Evolutionary conservation across 92 coral and sea anemone species (phyloP), one percentile per base, ranked within the genome.

Genomic region (Desmophyllum pertusum): DNA sequence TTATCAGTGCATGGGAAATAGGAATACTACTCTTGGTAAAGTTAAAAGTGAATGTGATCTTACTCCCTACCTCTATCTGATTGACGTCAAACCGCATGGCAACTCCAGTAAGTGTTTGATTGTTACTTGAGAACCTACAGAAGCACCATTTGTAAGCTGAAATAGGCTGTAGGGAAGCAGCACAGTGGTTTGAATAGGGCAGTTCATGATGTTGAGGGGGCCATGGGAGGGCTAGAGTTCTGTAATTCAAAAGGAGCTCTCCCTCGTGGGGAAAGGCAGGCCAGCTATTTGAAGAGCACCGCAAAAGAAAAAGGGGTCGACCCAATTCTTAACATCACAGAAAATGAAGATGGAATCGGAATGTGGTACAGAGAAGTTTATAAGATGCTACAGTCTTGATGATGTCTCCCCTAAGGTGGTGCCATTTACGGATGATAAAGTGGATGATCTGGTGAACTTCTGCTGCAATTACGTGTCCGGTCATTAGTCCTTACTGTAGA

Each of bases 381-480:
- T 88, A 15, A 11, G 88, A 45, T 23, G 36, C 11, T 88, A 88
- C 67, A 15, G 30, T 41, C 64, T 83, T 1, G 91, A 88, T 53
- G 91, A 83, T 4, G 87, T 82, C 18, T 88, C 91, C 4, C 91
- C 88, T 3, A 88, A 88, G 73, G 88, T 83, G 10, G 53, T 83
- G 21, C 71, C 77, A 6, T 88, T 88, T 48, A 76, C 84, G 2
- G 76, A 88, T 55, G 88, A 83, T 23, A 87, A 87, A 25, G 35
- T 88, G 3, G 84, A 83, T 7, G 76, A 76, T 52, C 75, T 88
- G 48, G 91, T 57, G 30, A 88, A 70, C 74, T 88, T 88, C 55
- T 88, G 91, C 43, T 88, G 91, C 48, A 88, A 88, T 83, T 88
- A 70, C 41, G 75, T 76, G 7, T 21, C n/a, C 30, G 91, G 84